phyloP scores from a whole-genome alignment of 1,140 invertebrate species.

The Pseudobourletiella spinata region DNA sequence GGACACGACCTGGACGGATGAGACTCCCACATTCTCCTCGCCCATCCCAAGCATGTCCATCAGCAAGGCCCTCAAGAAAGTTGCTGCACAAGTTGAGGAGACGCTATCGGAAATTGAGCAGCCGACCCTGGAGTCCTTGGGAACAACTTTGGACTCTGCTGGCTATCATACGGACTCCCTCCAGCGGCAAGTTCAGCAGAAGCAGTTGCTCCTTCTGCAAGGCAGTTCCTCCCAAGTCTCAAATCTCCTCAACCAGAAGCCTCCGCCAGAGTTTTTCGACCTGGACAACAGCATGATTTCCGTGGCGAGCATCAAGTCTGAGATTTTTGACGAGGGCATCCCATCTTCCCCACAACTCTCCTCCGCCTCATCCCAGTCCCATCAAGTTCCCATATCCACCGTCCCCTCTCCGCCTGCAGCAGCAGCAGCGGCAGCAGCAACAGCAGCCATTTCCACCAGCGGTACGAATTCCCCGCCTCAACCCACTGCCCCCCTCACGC shows the following conservation, averaged over 20 bases:
- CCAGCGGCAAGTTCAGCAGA: background rate
- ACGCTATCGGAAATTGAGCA: background rate
- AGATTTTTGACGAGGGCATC: constrained; percentile 51
- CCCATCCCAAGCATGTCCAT: constrained; percentile 30
- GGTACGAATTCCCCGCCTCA: background rate
- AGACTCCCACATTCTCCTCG: constrained; percentile 24
- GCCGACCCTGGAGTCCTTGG: background rate
- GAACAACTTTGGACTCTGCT: background rate
- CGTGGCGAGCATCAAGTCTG: constrained; percentile 69
- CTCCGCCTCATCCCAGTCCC: constrained; percentile 4
- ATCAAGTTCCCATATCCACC: constrained; percentile 10
- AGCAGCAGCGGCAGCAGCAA: background rate
- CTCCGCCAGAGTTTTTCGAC: constrained; percentile 41
- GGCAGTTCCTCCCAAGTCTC: background rate
- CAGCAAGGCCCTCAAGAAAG: background rate
- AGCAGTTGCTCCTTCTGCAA: background rate
- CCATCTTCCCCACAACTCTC: constrained; percentile 13
- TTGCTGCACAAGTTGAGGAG: background rate
- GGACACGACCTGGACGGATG: constrained; percentile 23
- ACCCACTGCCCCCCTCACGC: background rate
- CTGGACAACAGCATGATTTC: constrained; percentile 73
- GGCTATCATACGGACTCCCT: background rate
- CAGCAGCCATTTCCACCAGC: background rate
- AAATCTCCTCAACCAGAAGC: constrained; percentile 13
- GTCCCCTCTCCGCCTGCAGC: constrained; percentile 16